Conservation (phyloP, 2,113 vertebrate species). For the Odontophorus gujanensis region DNA sequence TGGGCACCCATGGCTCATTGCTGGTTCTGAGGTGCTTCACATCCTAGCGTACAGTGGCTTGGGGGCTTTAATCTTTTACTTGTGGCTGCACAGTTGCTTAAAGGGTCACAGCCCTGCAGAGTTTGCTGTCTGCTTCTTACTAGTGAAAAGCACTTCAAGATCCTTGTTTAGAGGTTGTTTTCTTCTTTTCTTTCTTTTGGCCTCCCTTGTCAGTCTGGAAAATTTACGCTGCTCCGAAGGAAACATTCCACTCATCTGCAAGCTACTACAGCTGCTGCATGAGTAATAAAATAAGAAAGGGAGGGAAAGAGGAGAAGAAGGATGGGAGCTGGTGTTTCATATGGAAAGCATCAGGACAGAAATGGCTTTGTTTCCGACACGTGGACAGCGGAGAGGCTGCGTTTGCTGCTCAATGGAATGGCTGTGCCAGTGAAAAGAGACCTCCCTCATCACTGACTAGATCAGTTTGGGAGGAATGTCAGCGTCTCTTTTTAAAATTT, state of each 20-base stretch:
- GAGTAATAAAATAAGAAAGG: conserved; percentile 30
- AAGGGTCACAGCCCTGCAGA: not conserved
- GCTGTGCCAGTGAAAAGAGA: conserved; percentile 6
- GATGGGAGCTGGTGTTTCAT: conserved; percentile 36
- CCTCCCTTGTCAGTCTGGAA: conserved; percentile 42
- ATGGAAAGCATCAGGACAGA: conserved; percentile 42
- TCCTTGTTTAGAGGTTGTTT: not conserved
- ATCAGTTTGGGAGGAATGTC: not conserved
- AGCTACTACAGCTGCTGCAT: conserved; percentile 20
- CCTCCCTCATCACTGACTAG: conserved; percentile 12
- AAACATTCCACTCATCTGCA: conserved; percentile 1
- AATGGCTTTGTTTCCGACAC: conserved; percentile 60
- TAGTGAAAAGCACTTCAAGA: conserved; percentile 10
- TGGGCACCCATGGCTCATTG: not conserved
- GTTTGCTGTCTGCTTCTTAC: not conserved
- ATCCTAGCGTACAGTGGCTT: accelerated
- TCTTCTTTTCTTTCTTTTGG: not conserved
- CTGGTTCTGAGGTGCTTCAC: not conserved
- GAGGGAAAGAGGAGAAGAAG: not conserved
- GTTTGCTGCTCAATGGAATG: conserved; percentile 19
- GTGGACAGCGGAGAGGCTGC: conserved; percentile 16
- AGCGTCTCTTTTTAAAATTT: not conserved
- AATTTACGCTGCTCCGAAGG: not conserved
- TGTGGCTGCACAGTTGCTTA: not conserved
- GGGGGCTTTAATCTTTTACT: not conserved